These are phyloP conservation scores for Origma solitaria DNA, from an alignment of 2,113 vertebrate species.

Conservation along the genomic window DNA sequence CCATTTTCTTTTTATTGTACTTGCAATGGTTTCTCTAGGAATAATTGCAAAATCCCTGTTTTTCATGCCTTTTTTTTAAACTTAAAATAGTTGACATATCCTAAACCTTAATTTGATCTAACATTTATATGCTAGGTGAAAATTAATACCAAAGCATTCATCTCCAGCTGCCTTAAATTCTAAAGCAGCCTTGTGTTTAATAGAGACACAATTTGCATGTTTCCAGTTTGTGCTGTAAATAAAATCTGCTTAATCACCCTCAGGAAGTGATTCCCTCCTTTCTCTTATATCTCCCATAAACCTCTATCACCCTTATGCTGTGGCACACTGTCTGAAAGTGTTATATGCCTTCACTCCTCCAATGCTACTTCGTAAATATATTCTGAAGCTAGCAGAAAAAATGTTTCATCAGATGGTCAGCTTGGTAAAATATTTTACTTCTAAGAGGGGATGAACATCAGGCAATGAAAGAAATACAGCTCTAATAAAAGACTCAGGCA, in stretches of 20 bases:
- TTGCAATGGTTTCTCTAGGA: not conserved
- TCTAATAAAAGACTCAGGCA: constrained; percentile 48
- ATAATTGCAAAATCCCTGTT: not conserved
- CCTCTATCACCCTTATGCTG: not conserved
- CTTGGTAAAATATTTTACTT: constrained; percentile 67
- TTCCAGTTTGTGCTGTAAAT: constrained; percentile 37
- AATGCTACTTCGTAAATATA: constrained; percentile 37
- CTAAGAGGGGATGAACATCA: constrained; percentile 39
- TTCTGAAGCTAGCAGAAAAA: constrained; percentile 37
- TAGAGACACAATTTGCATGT: constrained; percentile 8
- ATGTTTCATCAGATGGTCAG: constrained; percentile 57
- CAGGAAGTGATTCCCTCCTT: not conserved
- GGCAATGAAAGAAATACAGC: constrained; percentile 51
- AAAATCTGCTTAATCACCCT: constrained; percentile 43
- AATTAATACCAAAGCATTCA: not conserved
- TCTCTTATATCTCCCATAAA: constrained; percentile 36
- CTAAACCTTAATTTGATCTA: not conserved
- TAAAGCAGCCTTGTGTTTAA: constrained; percentile 4
- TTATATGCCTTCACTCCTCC: constrained; percentile 50
- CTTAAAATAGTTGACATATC: not conserved
- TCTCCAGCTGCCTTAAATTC: constrained; percentile 1
- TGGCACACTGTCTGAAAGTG: not conserved
- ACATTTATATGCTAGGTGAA: not conserved
- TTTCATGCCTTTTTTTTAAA: not conserved
- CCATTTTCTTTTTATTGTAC: not conserved